These are phyloP conservation scores for Leptobrachium ailaonicum DNA, from an alignment of 2,113 vertebrate species.

Conservation along the genomic window DNA sequence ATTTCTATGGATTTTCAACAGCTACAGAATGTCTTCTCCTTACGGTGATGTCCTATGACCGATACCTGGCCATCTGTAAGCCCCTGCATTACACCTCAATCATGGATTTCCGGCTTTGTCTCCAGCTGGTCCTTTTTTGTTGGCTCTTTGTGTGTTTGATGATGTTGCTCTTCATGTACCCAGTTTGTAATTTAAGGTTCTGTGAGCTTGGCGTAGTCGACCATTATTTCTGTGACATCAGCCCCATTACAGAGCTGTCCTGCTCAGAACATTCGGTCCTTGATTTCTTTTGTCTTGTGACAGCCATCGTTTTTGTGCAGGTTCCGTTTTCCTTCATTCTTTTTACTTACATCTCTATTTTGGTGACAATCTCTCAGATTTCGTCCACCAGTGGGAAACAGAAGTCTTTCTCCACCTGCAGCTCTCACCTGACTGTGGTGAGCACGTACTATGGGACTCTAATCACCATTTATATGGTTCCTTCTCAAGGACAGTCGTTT, in stretches of 20 bases:
- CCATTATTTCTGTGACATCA: conserved; percentile 53
- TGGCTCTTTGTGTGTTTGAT: conserved; percentile 54
- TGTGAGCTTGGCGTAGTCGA: not conserved
- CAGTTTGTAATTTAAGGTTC: conserved; percentile 43
- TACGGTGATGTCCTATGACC: conserved; percentile 51
- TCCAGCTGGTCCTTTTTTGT: fast-evolving
- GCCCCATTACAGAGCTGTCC: not conserved
- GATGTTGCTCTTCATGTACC: not conserved
- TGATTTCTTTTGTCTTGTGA: fast-evolving
- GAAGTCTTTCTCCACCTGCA: conserved; percentile 55
- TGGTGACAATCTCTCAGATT: conserved; percentile 23
- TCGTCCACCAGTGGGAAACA: fast-evolving
- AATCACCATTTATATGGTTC: not conserved
- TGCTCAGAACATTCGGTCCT: conserved; percentile 35
- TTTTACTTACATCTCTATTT: conserved; percentile 47
- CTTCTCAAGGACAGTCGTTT: not conserved
- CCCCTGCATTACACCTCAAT: not conserved
- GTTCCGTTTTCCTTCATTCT: conserved; percentile 13
- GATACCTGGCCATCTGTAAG: conserved; percentile 27
- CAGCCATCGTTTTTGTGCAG: conserved; percentile 11
- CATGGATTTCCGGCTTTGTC: fast-evolving
- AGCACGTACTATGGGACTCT: conserved; percentile 32
- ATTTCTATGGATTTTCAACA: not conserved
- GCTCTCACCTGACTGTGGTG: conserved; percentile 44
- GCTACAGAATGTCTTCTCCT: not conserved